phyloP scores from a whole-genome alignment of 2,888 invertebrate genomes.

The Sisyra nigra region DNA sequence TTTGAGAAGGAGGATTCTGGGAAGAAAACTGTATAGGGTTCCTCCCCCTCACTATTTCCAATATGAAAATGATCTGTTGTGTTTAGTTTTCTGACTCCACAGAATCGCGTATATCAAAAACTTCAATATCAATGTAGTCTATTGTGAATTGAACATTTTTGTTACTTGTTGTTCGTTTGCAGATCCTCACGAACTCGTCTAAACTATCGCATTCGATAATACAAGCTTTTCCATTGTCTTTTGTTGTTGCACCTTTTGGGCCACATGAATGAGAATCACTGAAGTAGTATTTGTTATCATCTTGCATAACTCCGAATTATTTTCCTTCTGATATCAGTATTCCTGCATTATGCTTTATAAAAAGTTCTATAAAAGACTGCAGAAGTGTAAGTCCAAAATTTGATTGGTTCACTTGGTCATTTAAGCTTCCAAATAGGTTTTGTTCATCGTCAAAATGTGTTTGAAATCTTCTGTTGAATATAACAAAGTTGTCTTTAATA shows the following conservation, averaged over 20 bases:
- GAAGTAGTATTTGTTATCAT: slow-evolving; percentile 13
- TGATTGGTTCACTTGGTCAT: slow-evolving; percentile 4
- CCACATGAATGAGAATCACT: slow-evolving; percentile 16
- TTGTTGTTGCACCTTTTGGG: slow-evolving; percentile 12
- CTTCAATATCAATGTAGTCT: slow-evolving; percentile 9
- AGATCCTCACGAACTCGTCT: slow-evolving; percentile 8
- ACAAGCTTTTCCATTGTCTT: slow-evolving; percentile 11
- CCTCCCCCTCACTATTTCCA: too few species aligned
- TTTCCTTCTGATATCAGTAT: slow-evolving; percentile 5
- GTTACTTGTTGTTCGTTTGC: slow-evolving; percentile 13
- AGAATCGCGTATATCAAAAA: slow-evolving; percentile 1
- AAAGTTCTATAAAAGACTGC: slow-evolving; percentile 7
- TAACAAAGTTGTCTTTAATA: slow-evolving; percentile 8
- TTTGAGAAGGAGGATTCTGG: too few species aligned
- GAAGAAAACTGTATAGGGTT: too few species aligned
- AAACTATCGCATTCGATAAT: slow-evolving; percentile 12
- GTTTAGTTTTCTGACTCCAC: too few species aligned
- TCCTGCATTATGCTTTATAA: slow-evolving; percentile 6
- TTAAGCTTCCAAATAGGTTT: slow-evolving; percentile 6
- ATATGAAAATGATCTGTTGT: too few species aligned
- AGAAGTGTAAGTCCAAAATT: slow-evolving; percentile 6
- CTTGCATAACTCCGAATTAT: slow-evolving; percentile 9
- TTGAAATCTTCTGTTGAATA: slow-evolving; percentile 5
- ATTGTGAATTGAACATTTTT: slow-evolving; percentile 11
- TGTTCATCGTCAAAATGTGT: slow-evolving; percentile 10